Base-by-base conservation (phyloP, 2,797 vertebrate genomes). In the Scarus forsteni region DNA sequence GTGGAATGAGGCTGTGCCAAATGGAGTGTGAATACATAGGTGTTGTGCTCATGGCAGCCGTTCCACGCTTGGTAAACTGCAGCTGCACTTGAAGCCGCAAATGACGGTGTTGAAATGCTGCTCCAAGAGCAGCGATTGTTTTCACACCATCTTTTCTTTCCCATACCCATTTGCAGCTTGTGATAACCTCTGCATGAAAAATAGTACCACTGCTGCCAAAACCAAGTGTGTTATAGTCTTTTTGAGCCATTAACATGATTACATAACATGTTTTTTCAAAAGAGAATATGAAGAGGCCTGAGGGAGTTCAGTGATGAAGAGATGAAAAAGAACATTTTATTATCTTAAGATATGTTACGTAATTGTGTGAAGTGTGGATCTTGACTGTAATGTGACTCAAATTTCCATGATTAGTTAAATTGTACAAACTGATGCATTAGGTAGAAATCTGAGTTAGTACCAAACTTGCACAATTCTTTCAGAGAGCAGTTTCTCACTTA, bases 201-300 rank as follows among this genome's bases (percentile, higher is more conserved):
- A 52, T 1, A 16, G 13, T 13, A 7, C 0, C 1, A 46, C 42
- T 56, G 44, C 36, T 57, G 8, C 58, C 15, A 54, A 70, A 49
- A 68, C 16, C 0, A 18, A 12, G 10, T 45, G 8, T 5, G 10
- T 9, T 5, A 34, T 61, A 61, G 38, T 58, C 13, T 50, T 14
- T 51, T 45, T 34, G 27, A 63, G 5, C 34, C 39, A 15, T 39
- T 38, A n/a, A 35, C 8, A 43, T 10, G 12, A 53, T 38, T 45
- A 7, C 11, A 44, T 19, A 13, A 53, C n/a, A 3, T 11, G 15
- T 16, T 16, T 35, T 46, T 36, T 14, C 12, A 12, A 13, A 13
- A 45, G 11, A 42, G 13, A 36, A 42, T 59, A 45, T n/a, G 43
- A 45, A 16, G 57, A 46, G 59, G 48, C 59, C 59, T 12, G 27